Percentiles rank a stretch among this genome's conserved stretches.
phyloP scores from a whole-genome alignment of 2,797 vertebrate species.

The Sphenodon punctatus region DNA sequence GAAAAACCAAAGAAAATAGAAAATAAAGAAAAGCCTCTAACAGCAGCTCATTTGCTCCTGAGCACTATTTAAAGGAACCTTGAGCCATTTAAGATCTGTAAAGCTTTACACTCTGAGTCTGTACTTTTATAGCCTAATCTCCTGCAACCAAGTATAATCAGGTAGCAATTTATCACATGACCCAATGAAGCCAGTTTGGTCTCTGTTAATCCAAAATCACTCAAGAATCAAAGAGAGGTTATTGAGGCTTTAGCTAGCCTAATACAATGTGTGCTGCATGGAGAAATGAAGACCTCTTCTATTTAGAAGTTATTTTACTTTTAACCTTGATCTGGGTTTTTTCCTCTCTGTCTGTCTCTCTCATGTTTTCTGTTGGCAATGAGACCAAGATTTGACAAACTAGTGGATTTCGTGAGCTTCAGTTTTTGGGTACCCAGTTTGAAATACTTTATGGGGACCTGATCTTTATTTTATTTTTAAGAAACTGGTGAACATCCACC shows the following conservation, averaged over 20 bases:
- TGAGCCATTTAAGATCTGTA: conserved; percentile 37
- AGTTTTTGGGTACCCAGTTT: neutral
- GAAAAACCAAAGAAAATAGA: neutral
- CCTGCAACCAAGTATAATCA: conserved; percentile 29
- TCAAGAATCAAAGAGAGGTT: neutral
- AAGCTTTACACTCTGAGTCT: neutral
- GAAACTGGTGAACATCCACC: neutral
- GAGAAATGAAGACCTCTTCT: neutral
- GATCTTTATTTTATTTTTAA: no score
- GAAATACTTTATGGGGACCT: neutral
- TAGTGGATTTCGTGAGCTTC: neutral
- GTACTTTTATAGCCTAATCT: conserved; percentile 45
- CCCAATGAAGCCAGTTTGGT: conserved; percentile 25
- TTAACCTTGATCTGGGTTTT: neutral
- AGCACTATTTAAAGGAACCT: neutral
- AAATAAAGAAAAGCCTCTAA: fast-evolving
- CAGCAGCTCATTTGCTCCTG: neutral
- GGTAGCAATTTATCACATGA: conserved; percentile 5
- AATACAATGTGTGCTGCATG: neutral
- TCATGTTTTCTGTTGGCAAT: no score
- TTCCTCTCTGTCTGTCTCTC: no score
- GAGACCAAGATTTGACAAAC: no score
- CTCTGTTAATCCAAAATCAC: conserved; percentile 41
- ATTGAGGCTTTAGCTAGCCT: neutral
- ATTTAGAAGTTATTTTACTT: neutral